These are phyloP conservation scores for Cepaea hortensis DNA, from an alignment of 2,888 invertebrate species.

Conservation along the genomic window DNA sequence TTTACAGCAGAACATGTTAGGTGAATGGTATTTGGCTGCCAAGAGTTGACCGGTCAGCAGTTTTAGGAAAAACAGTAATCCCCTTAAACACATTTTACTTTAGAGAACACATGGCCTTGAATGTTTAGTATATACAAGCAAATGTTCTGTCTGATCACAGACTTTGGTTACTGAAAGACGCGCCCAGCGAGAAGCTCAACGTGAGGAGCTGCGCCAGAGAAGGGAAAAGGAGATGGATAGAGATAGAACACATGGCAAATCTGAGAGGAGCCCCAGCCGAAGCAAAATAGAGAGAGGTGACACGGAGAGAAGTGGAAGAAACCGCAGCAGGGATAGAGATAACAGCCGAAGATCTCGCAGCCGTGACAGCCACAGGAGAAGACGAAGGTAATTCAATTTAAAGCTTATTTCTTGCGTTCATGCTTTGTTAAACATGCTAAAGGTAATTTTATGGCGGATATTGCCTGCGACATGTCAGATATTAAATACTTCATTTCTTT, in stretches of 20 bases:
- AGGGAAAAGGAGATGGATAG: slow-evolving; percentile 72
- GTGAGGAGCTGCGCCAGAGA: slow-evolving; percentile 75
- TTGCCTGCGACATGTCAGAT: too few species aligned
- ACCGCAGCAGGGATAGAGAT: slow-evolving; percentile 46
- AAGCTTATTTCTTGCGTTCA: background rate
- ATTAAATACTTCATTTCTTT: too few species aligned
- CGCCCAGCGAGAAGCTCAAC: slow-evolving; percentile 71
- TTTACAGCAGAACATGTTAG: too few species aligned
- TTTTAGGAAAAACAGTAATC: too few species aligned
- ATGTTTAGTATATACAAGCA: background rate
- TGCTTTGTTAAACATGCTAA: too few species aligned
- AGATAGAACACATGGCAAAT: slow-evolving; percentile 39
- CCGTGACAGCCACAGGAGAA: slow-evolving; percentile 51
- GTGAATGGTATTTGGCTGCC: too few species aligned
- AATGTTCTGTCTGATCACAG: slow-evolving; percentile 54
- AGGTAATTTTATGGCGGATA: too few species aligned
- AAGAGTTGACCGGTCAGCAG: too few species aligned
- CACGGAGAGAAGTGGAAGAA: slow-evolving; percentile 44
- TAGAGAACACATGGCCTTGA: too few species aligned
- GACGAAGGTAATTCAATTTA: slow-evolving; percentile 43
- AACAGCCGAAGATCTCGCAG: slow-evolving; percentile 59
- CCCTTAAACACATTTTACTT: too few species aligned
- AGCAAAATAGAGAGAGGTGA: slow-evolving; percentile 57
- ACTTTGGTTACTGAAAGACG: slow-evolving; percentile 72
- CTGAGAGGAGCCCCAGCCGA: slow-evolving; percentile 58